Conservation (phyloP, 2,888 invertebrate genomes). For the Dynastes hyllus region DNA sequence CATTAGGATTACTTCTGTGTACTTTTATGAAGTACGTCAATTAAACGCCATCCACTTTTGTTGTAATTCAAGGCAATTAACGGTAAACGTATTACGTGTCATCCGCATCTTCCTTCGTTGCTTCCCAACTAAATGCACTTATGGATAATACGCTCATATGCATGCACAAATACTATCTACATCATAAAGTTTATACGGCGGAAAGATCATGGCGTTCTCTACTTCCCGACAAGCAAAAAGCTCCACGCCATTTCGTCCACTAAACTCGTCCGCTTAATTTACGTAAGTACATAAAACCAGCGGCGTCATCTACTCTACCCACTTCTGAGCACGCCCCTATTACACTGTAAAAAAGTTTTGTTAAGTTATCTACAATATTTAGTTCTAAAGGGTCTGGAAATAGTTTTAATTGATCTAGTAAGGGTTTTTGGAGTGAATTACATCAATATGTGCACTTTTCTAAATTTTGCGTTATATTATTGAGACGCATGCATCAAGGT, state of each 20-base stretch:
- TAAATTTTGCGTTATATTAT: too few relatives aligned
- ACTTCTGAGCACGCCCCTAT: not conserved
- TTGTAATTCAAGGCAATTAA: not conserved
- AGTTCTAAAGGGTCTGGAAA: too few relatives aligned
- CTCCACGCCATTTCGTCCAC: constrained; percentile 4
- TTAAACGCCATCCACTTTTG: not conserved
- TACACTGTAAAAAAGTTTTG: too few relatives aligned
- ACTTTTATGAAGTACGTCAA: too few relatives aligned
- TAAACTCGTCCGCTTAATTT: constrained; percentile 19
- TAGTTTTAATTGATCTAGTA: too few relatives aligned
- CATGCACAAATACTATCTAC: not conserved
- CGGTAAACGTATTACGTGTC: not conserved
- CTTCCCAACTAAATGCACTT: constrained; percentile 1
- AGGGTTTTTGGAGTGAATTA: too few relatives aligned
- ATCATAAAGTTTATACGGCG: constrained; percentile 1
- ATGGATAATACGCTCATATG: constrained; percentile 1
- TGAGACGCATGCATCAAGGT: too few relatives aligned
- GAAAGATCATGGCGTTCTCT: not conserved
- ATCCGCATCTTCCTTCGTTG: not conserved
- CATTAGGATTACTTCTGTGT: too few relatives aligned
- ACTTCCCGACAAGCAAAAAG: not conserved
- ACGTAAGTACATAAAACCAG: constrained; percentile 16
- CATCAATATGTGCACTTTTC: too few relatives aligned
- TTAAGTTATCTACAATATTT: too few relatives aligned
- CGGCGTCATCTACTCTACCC: not conserved